Evolutionary conservation across 2,797 vertebrate genomes (phyloP).

Genomic region (Hephaestus fuliginosus): DNA sequence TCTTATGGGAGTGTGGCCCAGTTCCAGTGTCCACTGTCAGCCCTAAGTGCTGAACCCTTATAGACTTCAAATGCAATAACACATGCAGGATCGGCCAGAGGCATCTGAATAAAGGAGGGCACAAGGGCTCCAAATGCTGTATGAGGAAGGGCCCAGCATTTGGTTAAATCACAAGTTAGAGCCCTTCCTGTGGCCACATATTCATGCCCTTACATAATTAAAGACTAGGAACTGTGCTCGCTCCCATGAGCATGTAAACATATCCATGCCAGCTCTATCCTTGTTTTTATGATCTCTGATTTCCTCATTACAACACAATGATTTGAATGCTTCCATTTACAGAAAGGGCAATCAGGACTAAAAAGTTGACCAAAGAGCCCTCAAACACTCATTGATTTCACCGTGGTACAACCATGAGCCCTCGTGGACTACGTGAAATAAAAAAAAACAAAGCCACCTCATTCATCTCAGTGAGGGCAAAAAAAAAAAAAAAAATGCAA

Average conservation of each 20-base stretch:
- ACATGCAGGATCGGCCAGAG: conserved; percentile 2
- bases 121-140: not conserved
- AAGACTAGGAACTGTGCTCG: not conserved
- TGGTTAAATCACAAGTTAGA: not conserved
- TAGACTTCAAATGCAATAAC: conserved; percentile 3
- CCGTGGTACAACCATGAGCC: not conserved
- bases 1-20: not conserved
- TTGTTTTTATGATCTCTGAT: not conserved
- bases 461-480: not conserved
- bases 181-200: conserved; percentile 1
- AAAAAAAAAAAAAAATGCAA: too few relatives aligned
- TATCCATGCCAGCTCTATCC: not conserved
- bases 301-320: not conserved
- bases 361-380: not conserved
- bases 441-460: not conserved
- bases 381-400: not conserved
- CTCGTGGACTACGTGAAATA: too few relatives aligned
- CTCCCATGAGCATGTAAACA: not conserved
- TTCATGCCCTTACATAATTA: not conserved
- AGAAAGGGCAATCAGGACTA: not conserved
- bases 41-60: not conserved
- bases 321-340: not conserved
- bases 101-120: not conserved
- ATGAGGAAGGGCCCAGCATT: not conserved
- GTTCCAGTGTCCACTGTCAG: not conserved